Percentiles rank a stretch among this genome's conserved stretches.
Conservation (phyloP, 2,888 invertebrate species). For the Brenthis ino region DNA sequence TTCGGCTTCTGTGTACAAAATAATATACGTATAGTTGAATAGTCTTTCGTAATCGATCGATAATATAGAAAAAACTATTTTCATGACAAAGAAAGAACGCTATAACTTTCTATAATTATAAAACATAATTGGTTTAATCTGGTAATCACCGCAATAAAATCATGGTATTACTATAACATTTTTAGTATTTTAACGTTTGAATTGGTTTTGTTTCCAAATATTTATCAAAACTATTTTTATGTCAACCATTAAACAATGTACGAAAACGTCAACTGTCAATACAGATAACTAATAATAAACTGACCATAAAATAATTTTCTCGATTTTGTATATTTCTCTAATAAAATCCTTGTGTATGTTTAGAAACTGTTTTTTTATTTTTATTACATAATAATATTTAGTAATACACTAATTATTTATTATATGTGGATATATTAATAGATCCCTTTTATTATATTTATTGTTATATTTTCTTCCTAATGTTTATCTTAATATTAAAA, state of each 20-base stretch:
- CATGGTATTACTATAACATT: constrained; percentile 43
- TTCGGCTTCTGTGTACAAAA: constrained; percentile 45
- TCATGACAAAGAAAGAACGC: constrained; percentile 72
- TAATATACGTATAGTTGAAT: constrained; percentile 50
- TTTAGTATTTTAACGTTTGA: constrained; percentile 54
- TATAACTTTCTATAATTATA: constrained; percentile 27
- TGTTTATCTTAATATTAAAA: constrained; percentile 8
- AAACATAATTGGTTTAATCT: constrained; percentile 25
- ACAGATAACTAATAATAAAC: constrained; percentile 9
- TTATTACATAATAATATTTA: too few species aligned
- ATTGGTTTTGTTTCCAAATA: constrained; percentile 58
- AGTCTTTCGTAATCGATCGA: constrained; percentile 81
- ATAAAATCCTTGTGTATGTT: too few species aligned
- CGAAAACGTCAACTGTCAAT: constrained; percentile 60
- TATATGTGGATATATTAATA: too few species aligned
- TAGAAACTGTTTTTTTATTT: too few species aligned
- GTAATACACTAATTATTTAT: too few species aligned
- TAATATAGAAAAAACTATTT: constrained; percentile 69
- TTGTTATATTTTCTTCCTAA: not conserved
- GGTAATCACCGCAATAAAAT: constrained; percentile 46
- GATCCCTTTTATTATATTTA: too few species aligned
- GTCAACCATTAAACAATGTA: constrained; percentile 65
- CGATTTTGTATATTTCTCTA: not conserved
- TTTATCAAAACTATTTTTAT: constrained; percentile 64
- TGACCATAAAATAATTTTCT: too few species aligned